phyloP scores from a whole-genome alignment of 2,888 invertebrate genomes.

The Cyclophora albipunctata region DNA sequence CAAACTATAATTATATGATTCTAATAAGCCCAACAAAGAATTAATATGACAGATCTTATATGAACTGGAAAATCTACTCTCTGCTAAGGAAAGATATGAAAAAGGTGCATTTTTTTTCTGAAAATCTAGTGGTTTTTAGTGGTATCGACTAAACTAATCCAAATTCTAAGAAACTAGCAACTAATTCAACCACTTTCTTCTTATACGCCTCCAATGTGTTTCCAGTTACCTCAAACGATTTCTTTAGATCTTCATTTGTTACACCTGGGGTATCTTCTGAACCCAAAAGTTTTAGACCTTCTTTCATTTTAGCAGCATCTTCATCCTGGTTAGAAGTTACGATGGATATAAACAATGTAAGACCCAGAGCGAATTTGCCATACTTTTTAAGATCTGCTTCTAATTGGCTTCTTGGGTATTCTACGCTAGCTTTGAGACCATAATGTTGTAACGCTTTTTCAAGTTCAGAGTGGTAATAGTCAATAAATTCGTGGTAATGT shows the following conservation, averaged over 20 bases:
- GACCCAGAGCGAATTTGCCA: conserved; percentile 18
- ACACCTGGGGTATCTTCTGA: background rate
- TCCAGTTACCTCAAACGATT: background rate
- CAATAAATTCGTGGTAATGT: conserved; percentile 24
- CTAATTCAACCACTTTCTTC: conserved; percentile 3
- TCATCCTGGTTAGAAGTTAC: conserved; percentile 21
- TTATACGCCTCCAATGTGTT: conserved; percentile 1
- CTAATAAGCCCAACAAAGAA: no score
- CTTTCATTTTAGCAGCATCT: conserved; percentile 12
- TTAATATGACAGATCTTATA: no score
- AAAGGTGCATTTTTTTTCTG: no score
- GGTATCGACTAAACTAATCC: background rate
- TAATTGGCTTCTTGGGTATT: conserved; percentile 28
- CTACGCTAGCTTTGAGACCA: conserved; percentile 20
- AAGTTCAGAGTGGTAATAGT: conserved; percentile 23
- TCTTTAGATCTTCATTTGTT: background rate
- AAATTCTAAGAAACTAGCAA: conserved; percentile 7
- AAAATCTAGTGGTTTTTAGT: no score
- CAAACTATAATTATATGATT: no score
- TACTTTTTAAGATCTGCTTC: conserved; percentile 30
- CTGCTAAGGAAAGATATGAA: no score
- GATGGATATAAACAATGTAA: conserved; percentile 15
- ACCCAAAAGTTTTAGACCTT: background rate
- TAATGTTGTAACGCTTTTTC: conserved; percentile 21
- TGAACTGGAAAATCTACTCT: no score